Base-by-base conservation (phyloP, 2,888 invertebrate species). In the Drosophila kuntzei region DNA sequence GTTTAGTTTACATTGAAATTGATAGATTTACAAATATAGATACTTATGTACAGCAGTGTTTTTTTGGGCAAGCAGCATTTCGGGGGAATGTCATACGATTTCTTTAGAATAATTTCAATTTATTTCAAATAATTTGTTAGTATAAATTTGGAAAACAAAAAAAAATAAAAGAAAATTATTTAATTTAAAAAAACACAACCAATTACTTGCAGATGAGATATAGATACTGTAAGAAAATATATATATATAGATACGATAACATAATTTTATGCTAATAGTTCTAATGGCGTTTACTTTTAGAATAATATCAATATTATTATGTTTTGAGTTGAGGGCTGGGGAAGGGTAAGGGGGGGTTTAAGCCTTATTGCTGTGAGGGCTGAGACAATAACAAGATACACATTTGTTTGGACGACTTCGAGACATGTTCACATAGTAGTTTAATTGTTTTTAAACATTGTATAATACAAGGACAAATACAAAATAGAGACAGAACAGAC, bases 151-250 rank as follows among this genome's bases (percentile, higher is more conserved):
- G 71, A 85, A 77, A 64, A 75, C 14, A 0, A 41, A 46, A 46
- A 27, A 46, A 22, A 32, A 44, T 8, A 20, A 22, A 41, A 12
- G 0, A 25, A 51, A 25, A 2, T 20, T 16, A n/a, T 54, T 43
- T 1, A 36, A 32, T 8, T 51, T 37, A 50, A 50, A 63, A 41
- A 43, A 79, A 84, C 73, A 73, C 25, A 76, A 82, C 75, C 85
- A 84, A 87, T 85, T 81, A 79, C 81, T 84, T 84, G 84, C 78
- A 74, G 78, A 76, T 79, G 76, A 86, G 47, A 54, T 63, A 71
- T 9, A 63, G 67, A 76, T 76, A 80, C 79, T 78, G 79, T 74
- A 79, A 70, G 57, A 80, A 49, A 75, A 73, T 86, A 60, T 71
- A 71, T 62, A 72, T 71, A 71, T 66, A 72, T 66, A n/a, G n/a